A percentile compares a stretch with the other conserved stretches of the same genome.
These are phyloP conservation scores for Drosophila differens DNA, from an alignment of 2,888 invertebrate species.

Conservation along the genomic window DNA sequence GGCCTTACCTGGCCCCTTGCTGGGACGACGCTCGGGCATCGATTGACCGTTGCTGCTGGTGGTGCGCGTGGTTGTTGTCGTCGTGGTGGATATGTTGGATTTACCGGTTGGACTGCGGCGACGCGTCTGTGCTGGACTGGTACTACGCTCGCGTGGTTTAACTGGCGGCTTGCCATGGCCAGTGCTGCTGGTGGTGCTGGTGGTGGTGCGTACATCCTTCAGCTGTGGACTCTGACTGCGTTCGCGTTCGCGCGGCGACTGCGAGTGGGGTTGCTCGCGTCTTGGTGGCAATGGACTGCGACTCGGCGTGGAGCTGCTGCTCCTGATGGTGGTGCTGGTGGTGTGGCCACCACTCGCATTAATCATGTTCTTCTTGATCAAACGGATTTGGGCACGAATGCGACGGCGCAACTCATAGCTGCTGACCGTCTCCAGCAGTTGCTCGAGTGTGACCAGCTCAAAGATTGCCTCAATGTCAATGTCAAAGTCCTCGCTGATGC, in stretches of 20 bases:
- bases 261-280: slow-evolving; percentile 29
- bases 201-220: slow-evolving; percentile 35
- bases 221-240: slow-evolving; percentile 55
- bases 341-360: slow-evolving; percentile 82
- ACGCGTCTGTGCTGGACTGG: slow-evolving; percentile 66
- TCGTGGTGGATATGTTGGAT: slow-evolving; percentile 26
- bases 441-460: slow-evolving; percentile 89
- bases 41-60: slow-evolving; percentile 61
- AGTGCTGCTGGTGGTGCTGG: slow-evolving; percentile 45
- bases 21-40: slow-evolving; percentile 45
- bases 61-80: slow-evolving; percentile 83
- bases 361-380: slow-evolving; percentile 89
- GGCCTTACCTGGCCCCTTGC: slow-evolving; percentile 48
- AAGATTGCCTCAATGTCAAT: slow-evolving; percentile 89
- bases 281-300: slow-evolving; percentile 45
- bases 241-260: slow-evolving; percentile 27
- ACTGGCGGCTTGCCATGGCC: slow-evolving; percentile 64
- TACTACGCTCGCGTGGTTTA: slow-evolving; percentile 72
- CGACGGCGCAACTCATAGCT: slow-evolving; percentile 92
- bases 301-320: slow-evolving; percentile 40
- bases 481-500: slow-evolving; percentile 83
- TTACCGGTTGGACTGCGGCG: slow-evolving; percentile 65
- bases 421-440: slow-evolving; percentile 90
- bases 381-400: slow-evolving; percentile 91
- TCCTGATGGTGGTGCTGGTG: slow-evolving; percentile 43